These are phyloP conservation scores for Pecten maximus DNA, from an alignment of 2,888 invertebrate species.

Conservation along the genomic window DNA sequence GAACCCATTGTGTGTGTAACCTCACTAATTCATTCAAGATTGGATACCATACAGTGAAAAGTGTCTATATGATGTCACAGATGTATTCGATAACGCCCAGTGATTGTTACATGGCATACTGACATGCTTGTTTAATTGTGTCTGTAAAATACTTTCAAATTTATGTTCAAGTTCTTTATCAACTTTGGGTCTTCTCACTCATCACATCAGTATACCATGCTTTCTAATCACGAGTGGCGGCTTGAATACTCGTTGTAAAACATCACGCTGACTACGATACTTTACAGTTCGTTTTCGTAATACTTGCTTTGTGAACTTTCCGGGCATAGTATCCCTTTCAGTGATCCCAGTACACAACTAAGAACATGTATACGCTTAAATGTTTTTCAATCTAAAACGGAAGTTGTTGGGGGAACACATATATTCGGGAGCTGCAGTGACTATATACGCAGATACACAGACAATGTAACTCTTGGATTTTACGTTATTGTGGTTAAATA, in stretches of 20 bases:
- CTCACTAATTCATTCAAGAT: too few relatives aligned
- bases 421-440: background rate
- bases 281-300: background rate
- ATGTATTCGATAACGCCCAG: background rate
- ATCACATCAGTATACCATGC: background rate
- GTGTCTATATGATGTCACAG: too few relatives aligned
- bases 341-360: background rate
- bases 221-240: too few relatives aligned
- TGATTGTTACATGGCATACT: too few relatives aligned
- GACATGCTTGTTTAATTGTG: too few relatives aligned
- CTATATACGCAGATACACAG: background rate
- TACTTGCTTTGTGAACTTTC: background rate
- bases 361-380: conserved; percentile 13
- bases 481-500: background rate
- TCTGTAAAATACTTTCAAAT: too few relatives aligned
- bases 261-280: background rate
- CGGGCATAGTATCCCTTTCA: background rate
- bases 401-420: background rate
- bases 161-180: too few relatives aligned
- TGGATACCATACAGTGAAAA: too few relatives aligned
- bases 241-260: background rate
- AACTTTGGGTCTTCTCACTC: too few relatives aligned
- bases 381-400: conserved; percentile 31
- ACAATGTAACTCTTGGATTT: background rate
- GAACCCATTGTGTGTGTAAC: too few relatives aligned